Percentiles rank a stretch among this genome's conserved stretches.
Conservation (phyloP, 2,113 vertebrate species). For the Myanophis thanlyinensis region DNA sequence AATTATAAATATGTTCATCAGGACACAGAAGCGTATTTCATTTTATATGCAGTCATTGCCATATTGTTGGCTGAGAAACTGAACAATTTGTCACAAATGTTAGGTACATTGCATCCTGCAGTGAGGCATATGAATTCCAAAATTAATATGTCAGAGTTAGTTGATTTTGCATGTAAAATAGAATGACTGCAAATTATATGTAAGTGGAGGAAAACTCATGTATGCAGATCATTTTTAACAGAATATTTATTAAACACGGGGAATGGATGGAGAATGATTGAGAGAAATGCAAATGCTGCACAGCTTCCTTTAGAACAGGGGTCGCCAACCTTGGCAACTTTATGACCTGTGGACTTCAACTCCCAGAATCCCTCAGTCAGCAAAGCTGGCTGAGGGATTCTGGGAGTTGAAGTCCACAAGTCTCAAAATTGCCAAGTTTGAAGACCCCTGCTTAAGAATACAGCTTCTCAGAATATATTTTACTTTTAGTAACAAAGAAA, state of each 20-base stretch:
- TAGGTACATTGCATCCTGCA: neutral
- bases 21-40: neutral
- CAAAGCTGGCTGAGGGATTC: no score
- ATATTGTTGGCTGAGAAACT: neutral
- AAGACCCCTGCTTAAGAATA: no score
- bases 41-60: neutral
- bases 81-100: neutral
- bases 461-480: neutral
- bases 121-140: neutral
- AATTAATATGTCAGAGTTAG: neutral
- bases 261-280: neutral
- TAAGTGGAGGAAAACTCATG: neutral
- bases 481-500: neutral
- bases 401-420: no score
- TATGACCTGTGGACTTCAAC: no score
- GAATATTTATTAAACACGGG: neutral
- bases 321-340: no score
- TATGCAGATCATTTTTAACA: neutral
- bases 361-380: no score
- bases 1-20: neutral
- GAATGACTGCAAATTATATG: neutral
- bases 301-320: no score
- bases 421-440: no score
- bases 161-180: neutral
- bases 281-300: neutral